Base-by-base conservation (phyloP, 2,888 invertebrate genomes). In the Aphrophora alni region DNA sequence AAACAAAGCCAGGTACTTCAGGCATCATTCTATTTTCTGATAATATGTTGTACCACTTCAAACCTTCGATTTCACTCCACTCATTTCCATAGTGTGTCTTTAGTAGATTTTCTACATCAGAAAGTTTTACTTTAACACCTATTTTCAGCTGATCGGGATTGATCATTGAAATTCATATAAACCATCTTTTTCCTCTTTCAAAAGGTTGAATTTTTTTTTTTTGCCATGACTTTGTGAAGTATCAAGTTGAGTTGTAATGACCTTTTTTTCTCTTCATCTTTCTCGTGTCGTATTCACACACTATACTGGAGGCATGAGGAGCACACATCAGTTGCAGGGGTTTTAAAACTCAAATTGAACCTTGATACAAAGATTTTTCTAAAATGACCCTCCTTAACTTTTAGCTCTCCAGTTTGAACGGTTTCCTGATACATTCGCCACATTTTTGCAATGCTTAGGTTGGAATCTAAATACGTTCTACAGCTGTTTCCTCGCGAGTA, bases 371-470 rank as follows among this genome's bases (percentile, higher is more conserved):
- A 75, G 17, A 75, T 33, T 38, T 75, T 38, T 38, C 44, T 21
- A 21, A 75, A 75, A n/a, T 33, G 25, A 24, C 24, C n/a, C n/a
- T 75, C 33, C 25, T n/a, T 75, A n/a, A 75, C 38, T 75, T 75
- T 75, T 25, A 75, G 44, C 25, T 24, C 24, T 24, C 24, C 75
- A 72, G 28, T 72, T 24, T 38, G 26, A 75, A 38, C 25, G n/a
- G 38, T n/a, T 38, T 75, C 44, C 75, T 75, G 38, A 44, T 75
- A 75, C 75, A 75, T 75, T 75, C 75, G 38, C 75, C 75, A 75
- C 38, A 75, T 75, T 75, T 75, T 75, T n/a, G 38, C 38, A 38
- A 75, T 75, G 44, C 38, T 75, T 25, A 75, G 38, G n/a, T n/a
- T 33, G 24, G 75, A 75, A 38, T 75, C 38, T 33, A 75, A 33